Percentiles rank a stretch among this genome's conserved stretches.
Conservation (phyloP, 2,113 vertebrate genomes). For the Proterorhinus semilunaris region DNA sequence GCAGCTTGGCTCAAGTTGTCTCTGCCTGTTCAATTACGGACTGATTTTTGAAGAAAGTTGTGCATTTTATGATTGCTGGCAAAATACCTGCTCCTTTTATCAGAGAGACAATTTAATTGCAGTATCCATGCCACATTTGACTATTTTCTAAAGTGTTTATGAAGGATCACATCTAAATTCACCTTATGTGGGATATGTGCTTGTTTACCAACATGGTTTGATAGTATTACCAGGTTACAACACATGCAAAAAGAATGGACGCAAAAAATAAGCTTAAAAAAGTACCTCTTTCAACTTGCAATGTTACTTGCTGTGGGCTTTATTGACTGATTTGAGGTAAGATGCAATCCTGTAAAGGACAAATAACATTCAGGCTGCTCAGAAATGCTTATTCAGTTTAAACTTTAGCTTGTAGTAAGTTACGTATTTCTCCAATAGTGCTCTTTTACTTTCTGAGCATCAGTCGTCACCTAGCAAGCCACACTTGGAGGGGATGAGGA, state of each 20-base stretch:
- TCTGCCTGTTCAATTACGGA: conserved; percentile 60
- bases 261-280: conserved; percentile 49
- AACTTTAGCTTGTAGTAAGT: conserved; percentile 28
- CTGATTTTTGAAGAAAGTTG: conserved; percentile 52
- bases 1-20: conserved; percentile 46
- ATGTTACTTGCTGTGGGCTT: conserved; percentile 70
- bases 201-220: conserved; percentile 74
- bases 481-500: conserved; percentile 50
- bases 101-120: conserved; percentile 56
- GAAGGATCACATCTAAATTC: conserved; percentile 65
- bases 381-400: conserved; percentile 26
- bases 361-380: conserved; percentile 38
- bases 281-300: conserved; percentile 65
- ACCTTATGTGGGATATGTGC: conserved; percentile 60
- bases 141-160: conserved; percentile 71
- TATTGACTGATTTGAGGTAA: conserved; percentile 66
- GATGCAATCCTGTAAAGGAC: conserved; percentile 50
- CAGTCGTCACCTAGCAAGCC: conserved; percentile 53
- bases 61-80: conserved; percentile 60
- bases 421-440: conserved; percentile 11
- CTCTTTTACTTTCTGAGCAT: conserved; percentile 31
- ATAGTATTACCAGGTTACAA: conserved; percentile 71
- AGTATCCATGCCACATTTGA: conserved; percentile 71
- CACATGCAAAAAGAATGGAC: conserved; percentile 50
- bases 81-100: conserved; percentile 63